Evolutionary conservation across 1,140 invertebrate species (phyloP).

Genomic region (Cyclargus thomasi): DNA sequence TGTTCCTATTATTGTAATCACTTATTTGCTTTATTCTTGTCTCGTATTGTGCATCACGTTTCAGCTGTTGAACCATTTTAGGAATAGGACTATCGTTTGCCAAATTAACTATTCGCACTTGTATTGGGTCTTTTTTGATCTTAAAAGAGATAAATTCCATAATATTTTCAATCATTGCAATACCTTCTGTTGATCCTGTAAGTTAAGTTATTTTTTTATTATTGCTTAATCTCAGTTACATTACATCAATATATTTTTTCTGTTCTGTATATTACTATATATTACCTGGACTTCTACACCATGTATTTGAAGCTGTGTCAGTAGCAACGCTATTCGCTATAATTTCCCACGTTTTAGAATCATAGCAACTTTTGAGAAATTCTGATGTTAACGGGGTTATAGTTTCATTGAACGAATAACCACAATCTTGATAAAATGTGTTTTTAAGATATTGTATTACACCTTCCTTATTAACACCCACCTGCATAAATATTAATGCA

Average conservation of each 20-base stretch:
- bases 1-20: slow-evolving; percentile 80
- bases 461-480: slow-evolving; percentile 79
- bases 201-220: slow-evolving; percentile 23
- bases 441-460: slow-evolving; percentile 80
- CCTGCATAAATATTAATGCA: slow-evolving; percentile 41
- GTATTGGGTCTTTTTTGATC: slow-evolving; percentile 80
- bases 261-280: slow-evolving; percentile 23
- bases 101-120: slow-evolving; percentile 81
- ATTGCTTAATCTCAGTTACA: neutral
- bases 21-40: slow-evolving; percentile 75
- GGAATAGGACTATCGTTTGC: slow-evolving; percentile 62
- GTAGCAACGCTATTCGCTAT: slow-evolving; percentile 77
- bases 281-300: slow-evolving; percentile 77
- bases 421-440: slow-evolving; percentile 79
- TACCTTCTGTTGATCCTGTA: slow-evolving; percentile 79
- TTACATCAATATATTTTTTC: neutral
- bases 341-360: slow-evolving; percentile 75
- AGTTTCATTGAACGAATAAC: slow-evolving; percentile 77
- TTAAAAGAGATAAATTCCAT: slow-evolving; percentile 88
- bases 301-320: slow-evolving; percentile 81
- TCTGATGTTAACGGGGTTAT: slow-evolving; percentile 46
- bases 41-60: slow-evolving; percentile 77
- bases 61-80: slow-evolving; percentile 77
- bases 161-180: slow-evolving; percentile 84
- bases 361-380: slow-evolving; percentile 78